These are phyloP conservation scores for Cepaea hortensis DNA, from an alignment of 2,888 invertebrate genomes.

Conservation along the genomic window DNA sequence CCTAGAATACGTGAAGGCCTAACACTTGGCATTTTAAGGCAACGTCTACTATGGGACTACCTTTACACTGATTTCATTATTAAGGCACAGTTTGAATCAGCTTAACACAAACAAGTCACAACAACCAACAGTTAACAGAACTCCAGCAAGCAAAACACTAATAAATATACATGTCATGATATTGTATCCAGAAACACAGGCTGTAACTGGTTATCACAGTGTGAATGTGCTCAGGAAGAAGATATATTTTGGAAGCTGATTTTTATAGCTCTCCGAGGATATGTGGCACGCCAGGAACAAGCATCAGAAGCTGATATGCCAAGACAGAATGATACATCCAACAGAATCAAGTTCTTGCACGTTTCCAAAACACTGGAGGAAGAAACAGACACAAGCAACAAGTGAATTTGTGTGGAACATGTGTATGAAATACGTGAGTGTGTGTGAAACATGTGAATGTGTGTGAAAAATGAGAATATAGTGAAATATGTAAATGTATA, in stretches of 20 bases:
- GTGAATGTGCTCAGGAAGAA: background rate
- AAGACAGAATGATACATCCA: conserved; percentile 93
- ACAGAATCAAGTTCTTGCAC: conserved; percentile 83
- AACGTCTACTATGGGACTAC: too few relatives aligned
- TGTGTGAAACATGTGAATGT: too few relatives aligned
- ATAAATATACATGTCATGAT: background rate
- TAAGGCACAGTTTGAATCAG: too few relatives aligned
- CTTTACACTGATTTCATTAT: too few relatives aligned
- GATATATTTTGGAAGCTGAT: conserved; percentile 68
- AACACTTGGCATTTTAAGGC: too few relatives aligned
- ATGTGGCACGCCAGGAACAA: conserved; percentile 81
- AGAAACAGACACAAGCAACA: conserved; percentile 44
- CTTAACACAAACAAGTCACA: too few relatives aligned
- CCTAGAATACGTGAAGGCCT: too few relatives aligned
- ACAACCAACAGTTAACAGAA: background rate
- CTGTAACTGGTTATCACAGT: background rate
- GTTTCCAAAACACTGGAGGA: conserved; percentile 82
- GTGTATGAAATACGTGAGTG: too few relatives aligned
- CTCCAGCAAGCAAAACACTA: background rate
- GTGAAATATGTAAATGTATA: background rate
- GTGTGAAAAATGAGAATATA: background rate
- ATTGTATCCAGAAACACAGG: background rate
- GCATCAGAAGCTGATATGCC: conserved; percentile 83
- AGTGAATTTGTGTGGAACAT: background rate
- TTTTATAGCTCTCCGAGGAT: conserved; percentile 83